Conservation (phyloP, 2,888 invertebrate species). For the Dichetophora obliterata region DNA sequence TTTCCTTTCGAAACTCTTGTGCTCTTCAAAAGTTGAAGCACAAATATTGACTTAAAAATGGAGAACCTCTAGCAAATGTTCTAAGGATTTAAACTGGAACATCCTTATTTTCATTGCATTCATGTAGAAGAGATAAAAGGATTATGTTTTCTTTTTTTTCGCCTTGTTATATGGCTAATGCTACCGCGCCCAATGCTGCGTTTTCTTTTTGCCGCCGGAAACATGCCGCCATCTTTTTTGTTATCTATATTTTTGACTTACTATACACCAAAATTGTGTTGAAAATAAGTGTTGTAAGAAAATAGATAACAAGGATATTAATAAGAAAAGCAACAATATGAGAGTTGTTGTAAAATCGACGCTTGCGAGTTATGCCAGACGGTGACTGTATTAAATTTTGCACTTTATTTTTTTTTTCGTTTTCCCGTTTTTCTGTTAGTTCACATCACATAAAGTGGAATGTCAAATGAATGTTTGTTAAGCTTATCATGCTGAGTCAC, state of each 20-base stretch:
- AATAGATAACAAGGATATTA: background rate
- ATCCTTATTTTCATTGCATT: background rate
- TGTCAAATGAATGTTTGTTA: background rate
- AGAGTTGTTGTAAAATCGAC: too few relatives aligned
- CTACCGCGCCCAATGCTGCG: constrained; percentile 26
- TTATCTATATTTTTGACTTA: background rate
- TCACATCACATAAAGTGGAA: background rate
- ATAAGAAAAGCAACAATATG: background rate
- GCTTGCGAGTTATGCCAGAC: too few relatives aligned
- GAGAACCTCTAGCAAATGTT: background rate
- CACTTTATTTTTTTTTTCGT: too few relatives aligned
- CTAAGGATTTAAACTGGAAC: background rate
- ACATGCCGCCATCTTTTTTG: constrained; percentile 33
- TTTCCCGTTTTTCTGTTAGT: background rate
- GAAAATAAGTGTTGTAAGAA: background rate
- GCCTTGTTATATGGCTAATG: background rate
- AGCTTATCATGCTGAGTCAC: background rate
- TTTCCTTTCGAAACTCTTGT: background rate
- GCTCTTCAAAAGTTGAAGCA: too few relatives aligned
- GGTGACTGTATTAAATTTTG: too few relatives aligned
- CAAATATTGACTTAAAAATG: background rate
- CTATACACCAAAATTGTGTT: background rate
- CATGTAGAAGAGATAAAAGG: background rate
- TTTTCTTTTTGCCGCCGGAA: constrained; percentile 13
- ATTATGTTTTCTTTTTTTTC: background rate